A percentile compares a stretch with the other conserved stretches of the same genome.
These are phyloP conservation scores for Drosophila sproati DNA, from an alignment of 1,140 invertebrate species.

Conservation along the genomic window DNA sequence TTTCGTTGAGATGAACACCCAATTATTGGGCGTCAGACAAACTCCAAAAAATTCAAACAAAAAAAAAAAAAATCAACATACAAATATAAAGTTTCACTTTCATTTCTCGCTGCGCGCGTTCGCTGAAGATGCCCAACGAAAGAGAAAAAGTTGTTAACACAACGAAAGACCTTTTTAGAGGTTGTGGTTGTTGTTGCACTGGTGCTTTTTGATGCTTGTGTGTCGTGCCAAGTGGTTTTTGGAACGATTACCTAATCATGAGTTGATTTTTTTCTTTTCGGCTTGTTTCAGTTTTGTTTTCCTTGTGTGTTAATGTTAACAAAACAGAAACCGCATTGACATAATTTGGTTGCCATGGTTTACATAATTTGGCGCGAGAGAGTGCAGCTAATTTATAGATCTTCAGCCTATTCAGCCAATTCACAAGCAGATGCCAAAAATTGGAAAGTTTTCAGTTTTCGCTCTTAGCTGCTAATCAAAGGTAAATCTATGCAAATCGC, in stretches of 20 bases:
- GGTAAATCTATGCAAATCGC: constrained; percentile 73
- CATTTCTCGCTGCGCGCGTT: constrained; percentile 54
- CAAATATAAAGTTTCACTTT: constrained; percentile 68
- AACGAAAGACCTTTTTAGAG: constrained; percentile 66
- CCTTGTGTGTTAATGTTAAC: constrained; percentile 29
- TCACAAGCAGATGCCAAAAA: constrained; percentile 30
- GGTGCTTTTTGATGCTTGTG: constrained; percentile 63
- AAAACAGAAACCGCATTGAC: constrained; percentile 68
- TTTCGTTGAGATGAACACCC: constrained; percentile 65
- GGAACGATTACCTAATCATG: constrained; percentile 80
- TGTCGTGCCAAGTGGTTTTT: constrained; percentile 77
- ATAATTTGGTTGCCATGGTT: constrained; percentile 74
- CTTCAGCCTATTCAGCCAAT: constrained; percentile 40
- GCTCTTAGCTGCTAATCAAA: constrained; percentile 63
- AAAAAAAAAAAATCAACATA: neutral
- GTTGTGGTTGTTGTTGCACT: constrained; percentile 50
- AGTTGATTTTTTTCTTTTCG: constrained; percentile 49
- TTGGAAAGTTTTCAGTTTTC: constrained; percentile 73
- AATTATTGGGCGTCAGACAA: constrained; percentile 33
- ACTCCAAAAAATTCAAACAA: neutral
- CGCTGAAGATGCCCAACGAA: constrained; percentile 58
- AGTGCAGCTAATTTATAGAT: constrained; percentile 70
- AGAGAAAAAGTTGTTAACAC: constrained; percentile 70
- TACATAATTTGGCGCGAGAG: constrained; percentile 67
- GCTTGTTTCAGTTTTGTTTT: constrained; percentile 42